These are phyloP conservation scores for Alcis repandata DNA, from an alignment of 2,888 invertebrate genomes.

Conservation along the genomic window DNA sequence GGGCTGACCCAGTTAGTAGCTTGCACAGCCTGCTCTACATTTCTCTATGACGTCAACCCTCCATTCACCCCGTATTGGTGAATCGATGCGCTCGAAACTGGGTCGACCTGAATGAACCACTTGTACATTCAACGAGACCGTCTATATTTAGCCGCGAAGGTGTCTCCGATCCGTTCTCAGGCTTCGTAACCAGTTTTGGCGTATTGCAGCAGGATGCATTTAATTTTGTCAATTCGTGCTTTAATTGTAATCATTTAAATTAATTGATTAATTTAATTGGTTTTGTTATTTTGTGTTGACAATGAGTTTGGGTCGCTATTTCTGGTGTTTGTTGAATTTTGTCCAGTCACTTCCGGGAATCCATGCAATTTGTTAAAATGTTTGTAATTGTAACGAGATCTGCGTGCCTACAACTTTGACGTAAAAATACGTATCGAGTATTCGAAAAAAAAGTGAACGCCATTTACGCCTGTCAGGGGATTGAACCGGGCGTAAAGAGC, in stretches of 20 bases:
- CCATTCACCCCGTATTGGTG: slow-evolving; percentile 79
- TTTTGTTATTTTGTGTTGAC: slow-evolving; percentile 39
- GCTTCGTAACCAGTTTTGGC: slow-evolving; percentile 65
- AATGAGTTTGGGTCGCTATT: slow-evolving; percentile 4
- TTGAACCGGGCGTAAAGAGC: no score
- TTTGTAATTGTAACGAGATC: not conserved
- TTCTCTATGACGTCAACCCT: slow-evolving; percentile 80
- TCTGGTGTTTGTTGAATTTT: not conserved
- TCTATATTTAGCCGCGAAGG: slow-evolving; percentile 75
- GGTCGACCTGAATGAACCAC: slow-evolving; percentile 80
- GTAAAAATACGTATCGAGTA: no score
- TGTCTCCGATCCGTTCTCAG: slow-evolving; percentile 59
- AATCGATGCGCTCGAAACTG: slow-evolving; percentile 80
- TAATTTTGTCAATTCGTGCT: slow-evolving; percentile 52
- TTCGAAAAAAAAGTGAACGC: no score
- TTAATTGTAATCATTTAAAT: slow-evolving; percentile 56
- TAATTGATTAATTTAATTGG: no score
- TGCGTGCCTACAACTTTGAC: no score
- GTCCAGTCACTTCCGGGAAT: slow-evolving; percentile 2
- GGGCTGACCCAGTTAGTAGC: slow-evolving; percentile 75
- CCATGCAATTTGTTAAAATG: not conserved
- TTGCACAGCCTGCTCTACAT: slow-evolving; percentile 78
- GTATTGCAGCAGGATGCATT: slow-evolving; percentile 62
- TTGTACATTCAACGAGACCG: slow-evolving; percentile 70
- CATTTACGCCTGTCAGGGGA: no score